phyloP scores from a whole-genome alignment of 2,113 vertebrate genomes.

The Macquaria ambigua region DNA sequence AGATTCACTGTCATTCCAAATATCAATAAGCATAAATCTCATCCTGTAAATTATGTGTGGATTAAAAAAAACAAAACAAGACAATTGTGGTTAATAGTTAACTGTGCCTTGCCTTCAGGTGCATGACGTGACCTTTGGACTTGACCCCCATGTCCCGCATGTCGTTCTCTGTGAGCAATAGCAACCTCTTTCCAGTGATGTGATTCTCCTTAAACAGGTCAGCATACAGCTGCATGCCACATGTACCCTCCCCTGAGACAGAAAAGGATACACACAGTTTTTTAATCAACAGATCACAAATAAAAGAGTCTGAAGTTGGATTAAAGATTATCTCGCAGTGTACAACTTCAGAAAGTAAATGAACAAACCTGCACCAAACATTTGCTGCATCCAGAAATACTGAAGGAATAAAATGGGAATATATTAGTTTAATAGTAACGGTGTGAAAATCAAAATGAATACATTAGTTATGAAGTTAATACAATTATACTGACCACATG shows the following conservation, averaged over 20 bases:
- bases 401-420: conserved; percentile 68
- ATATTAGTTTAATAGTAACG: conserved; percentile 12
- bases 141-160: conserved; percentile 96
- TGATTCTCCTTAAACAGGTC: conserved; percentile 95
- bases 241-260: conserved; percentile 84
- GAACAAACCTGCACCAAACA: conserved; percentile 91
- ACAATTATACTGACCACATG: conserved; percentile 92
- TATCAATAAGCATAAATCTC: not conserved
- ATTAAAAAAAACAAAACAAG: not conserved
- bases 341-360: conserved; percentile 4
- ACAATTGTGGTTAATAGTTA: conserved; percentile 15
- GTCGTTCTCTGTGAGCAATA: conserved; percentile 93
- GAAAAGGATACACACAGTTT: conserved; percentile 2
- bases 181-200: conserved; percentile 94
- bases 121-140: conserved; percentile 97
- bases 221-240: conserved; percentile 90
- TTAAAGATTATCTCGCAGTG: not conserved
- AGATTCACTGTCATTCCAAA: conserved; percentile 11
- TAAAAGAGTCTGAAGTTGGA: not conserved
- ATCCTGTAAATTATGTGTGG: not conserved
- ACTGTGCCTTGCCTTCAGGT: conserved; percentile 91
- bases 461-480: not conserved
- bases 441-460: conserved; percentile 5
- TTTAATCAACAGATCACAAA: not conserved
- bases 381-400: conserved; percentile 97